Evolutionary conservation across 1,140 invertebrate species (phyloP), one percentile per base, ranked within the genome.

Genomic region (Meloidogyne floridensis): DNA sequence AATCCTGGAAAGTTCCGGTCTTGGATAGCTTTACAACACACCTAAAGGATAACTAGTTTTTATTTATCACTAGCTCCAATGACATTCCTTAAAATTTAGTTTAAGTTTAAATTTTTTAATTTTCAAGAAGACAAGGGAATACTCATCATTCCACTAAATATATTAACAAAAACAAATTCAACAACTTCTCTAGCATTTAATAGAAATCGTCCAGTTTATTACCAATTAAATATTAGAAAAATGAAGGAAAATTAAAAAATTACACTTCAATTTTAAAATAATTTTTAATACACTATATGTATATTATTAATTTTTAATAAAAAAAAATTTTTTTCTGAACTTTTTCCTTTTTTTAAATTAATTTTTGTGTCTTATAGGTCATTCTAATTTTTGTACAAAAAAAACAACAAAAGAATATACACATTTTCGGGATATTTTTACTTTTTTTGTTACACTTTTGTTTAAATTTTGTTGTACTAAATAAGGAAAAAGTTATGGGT

Each of bases 161-260:
- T 84, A 6, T 72, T 85, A n/a, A 85, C 84, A 3, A 51, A 47
- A 71, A 85, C 85, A 6, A 81, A 85, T 71, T 20, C 53, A 53
- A 80, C 76, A 18, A 70, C 51, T n/a, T 47, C 77, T 8, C 69
- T 85, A 2, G 82, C 82, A 43, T 85, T 87, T 72, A 85, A 85
- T 69, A 72, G 77, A 32, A 87, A 86, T 51, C 84, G 75, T 43
- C 4, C 71, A 47, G 84, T 85, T 51, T 85, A 85, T 76, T 85
- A 85, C 54, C 72, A 85, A 65, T n/a, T 85, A 15, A 72, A 73
- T 71, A 86, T 71, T 72, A 80, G 81, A 59, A 47, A 47, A 47
- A 47, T 47, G 5, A 84, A 83, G 79, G 83, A 71, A 42, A 18
- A 65, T n/a, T n/a, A n/a, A n/a, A 18, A n/a, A 65, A 65, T 59